Evolutionary conservation across 1,140 invertebrate genomes (phyloP).

Genomic region (Drosophila nigrodunni): DNA sequence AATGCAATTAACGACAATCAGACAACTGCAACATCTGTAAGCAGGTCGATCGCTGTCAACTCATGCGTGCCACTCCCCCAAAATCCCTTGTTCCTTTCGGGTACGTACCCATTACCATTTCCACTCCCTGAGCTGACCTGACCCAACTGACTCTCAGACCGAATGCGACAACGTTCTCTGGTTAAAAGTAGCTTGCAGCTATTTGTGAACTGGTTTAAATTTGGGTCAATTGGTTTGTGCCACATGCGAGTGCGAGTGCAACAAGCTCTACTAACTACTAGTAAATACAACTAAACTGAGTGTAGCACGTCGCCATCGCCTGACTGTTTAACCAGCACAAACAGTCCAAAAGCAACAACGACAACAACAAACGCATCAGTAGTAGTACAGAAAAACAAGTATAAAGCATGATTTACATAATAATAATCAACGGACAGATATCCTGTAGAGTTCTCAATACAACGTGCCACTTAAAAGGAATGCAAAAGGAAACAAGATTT

Average conservation of each 20-base stretch:
- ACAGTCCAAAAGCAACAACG: slow-evolving; percentile 20
- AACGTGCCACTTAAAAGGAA: too few relatives aligned
- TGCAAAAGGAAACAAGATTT: too few relatives aligned
- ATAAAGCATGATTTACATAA: neutral
- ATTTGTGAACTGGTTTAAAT: slow-evolving; percentile 74
- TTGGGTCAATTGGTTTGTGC: slow-evolving; percentile 78
- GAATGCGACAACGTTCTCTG: slow-evolving; percentile 18
- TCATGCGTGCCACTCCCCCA: neutral
- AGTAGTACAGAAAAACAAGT: slow-evolving; percentile 1
- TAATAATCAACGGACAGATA: slow-evolving; percentile 10
- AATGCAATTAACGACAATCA: slow-evolving; percentile 56
- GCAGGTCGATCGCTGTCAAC: neutral
- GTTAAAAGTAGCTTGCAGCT: slow-evolving; percentile 70
- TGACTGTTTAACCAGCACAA: slow-evolving; percentile 30
- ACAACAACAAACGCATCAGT: neutral
- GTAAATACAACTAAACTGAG: slow-evolving; percentile 29
- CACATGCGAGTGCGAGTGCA: slow-evolving; percentile 52
- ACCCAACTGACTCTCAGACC: neutral
- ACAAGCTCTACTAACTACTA: slow-evolving; percentile 26
- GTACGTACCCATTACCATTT: neutral
- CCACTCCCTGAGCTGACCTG: neutral
- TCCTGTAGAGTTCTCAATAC: neutral
- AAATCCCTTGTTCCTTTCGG: neutral
- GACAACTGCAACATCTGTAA: slow-evolving; percentile 2
- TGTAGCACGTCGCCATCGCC: slow-evolving; percentile 7